Base-by-base conservation (phyloP, 2,888 invertebrate genomes). In the Gandaritis pyraliata region DNA sequence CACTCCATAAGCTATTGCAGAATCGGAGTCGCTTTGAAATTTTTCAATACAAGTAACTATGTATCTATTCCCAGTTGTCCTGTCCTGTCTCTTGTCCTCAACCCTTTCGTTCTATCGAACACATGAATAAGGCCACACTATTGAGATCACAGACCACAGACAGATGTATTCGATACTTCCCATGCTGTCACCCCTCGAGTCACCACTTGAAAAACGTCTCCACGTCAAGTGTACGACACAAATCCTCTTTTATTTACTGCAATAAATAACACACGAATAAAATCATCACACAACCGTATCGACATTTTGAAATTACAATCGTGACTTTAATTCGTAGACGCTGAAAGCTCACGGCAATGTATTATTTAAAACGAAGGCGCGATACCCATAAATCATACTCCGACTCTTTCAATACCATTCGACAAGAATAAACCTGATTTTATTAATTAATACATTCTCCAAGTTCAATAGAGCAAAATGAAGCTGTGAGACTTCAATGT, bases 271-370 rank as follows among this genome's bases (percentile, higher is more conserved):
- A 65, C 46, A 54, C 62, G 57, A 66, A 69, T 69, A 67, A 69
- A 64, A 65, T 62, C 57, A 59, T 70, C 67, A 84, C 85, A 85
- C 81, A 82, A 72, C 80, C 85, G 80, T 83, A 86, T 87, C 85
- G 83, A 87, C 78, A 74, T 85, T 88, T 88, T 87, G 86, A 90
- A 90, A 90, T 91, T 90, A 86, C 88, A 86, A 81, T 91, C 90
- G 91, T 92, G 91, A 91, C 91, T 90, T 80, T 84, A 83, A 82
- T 85, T 84, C 85, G 82, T 83, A 85, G 83, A 84, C 79, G 85
- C 81, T 84, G 88, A 89, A 89, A 90, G 89, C 90, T 91, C 78
- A 88, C 83, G 88, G 90, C 90, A 77, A 88, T 88, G 88, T 87
- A 83, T 86, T 86, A 89, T 90, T 89, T 87, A 87, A 87, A 83